Evolutionary conservation across 1,140 invertebrate genomes (phyloP).

Genomic region (Drosophila persimilis): DNA sequence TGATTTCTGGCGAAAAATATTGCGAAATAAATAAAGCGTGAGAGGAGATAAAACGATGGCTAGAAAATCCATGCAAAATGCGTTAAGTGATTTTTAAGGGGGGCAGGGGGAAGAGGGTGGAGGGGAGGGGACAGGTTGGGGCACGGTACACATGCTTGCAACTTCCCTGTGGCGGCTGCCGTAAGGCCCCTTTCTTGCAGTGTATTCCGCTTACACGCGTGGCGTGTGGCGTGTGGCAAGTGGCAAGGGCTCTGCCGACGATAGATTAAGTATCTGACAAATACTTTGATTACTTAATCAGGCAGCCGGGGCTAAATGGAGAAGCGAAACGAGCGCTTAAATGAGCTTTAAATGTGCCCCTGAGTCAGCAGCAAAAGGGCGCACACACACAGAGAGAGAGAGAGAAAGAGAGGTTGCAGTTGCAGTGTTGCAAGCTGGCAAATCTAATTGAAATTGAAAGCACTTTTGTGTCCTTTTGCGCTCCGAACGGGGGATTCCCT

Average conservation of each 20-base stretch:
- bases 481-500: constrained; percentile 16
- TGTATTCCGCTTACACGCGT: background rate
- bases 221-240: constrained; percentile 30
- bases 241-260: constrained; percentile 30
- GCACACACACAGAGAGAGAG: constrained; percentile 27
- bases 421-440: constrained; percentile 52
- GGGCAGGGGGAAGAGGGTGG: constrained; percentile 5
- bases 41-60: constrained; percentile 63
- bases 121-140: too few species aligned
- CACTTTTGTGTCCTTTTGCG: constrained; percentile 76
- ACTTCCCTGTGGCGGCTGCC: too few species aligned
- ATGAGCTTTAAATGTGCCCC: constrained; percentile 77
- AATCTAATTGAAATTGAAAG: constrained; percentile 82
- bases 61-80: constrained; percentile 73
- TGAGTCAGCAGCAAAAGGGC: constrained; percentile 61
- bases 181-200: too few species aligned
- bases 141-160: too few species aligned
- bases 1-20: constrained; percentile 57
- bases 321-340: constrained; percentile 70
- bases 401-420: constrained; percentile 32
- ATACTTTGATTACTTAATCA: constrained; percentile 82
- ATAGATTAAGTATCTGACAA: constrained; percentile 78
- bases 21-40: constrained; percentile 66
- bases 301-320: constrained; percentile 47
- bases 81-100: constrained; percentile 76